Base-by-base conservation (phyloP, 2,888 invertebrate genomes). In the Drosophila cracens region DNA sequence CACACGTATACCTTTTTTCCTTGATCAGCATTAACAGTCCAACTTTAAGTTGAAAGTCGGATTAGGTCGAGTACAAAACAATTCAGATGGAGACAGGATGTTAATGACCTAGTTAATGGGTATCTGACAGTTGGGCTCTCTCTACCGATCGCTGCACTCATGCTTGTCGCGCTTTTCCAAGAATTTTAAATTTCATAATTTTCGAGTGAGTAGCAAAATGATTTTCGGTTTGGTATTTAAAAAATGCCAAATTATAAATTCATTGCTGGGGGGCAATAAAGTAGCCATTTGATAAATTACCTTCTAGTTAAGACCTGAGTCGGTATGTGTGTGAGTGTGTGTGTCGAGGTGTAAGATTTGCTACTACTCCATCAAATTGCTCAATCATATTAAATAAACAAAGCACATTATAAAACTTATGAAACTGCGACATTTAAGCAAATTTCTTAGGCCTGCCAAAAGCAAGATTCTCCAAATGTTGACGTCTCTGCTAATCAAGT, bases 161-260 rank as follows among this genome's bases (percentile, higher is more conserved):
- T 34, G 31, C 31, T 46, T 27, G 11, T 48, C 21, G 46, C 29
- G 36, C n/a, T 21, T 49, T 61, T 38, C 21, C 5, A 29, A 13
- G n/a, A 59, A 31, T 65, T 59, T 54, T 10, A 13, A 53, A 53
- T 46, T 64, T 66, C 40, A 65, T 43, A 33, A 66, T 52, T 34
- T 65, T 52, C 40, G 36, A 31, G 29, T 40, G 27, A 25, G 49
- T 27, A 27, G 49, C 49, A 49, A 27, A 49, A 49, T 49, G 51
- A n/a, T 51, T 56, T n/a, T 29, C 36, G 36, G 54, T 18, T 25
- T 16, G 31, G 53, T 34, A 33, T 53, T 53, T 53, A 53, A 53
- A 40, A 40, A 57, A n/a, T 57, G 57, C 34, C 49, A 60, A 60
- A 60, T 49, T 60, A 56, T 34, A 18, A n/a, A 36, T 34, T 56